Evolutionary conservation across 1,140 invertebrate species (phyloP).

Genomic region (Pseudoatta argentina): DNA sequence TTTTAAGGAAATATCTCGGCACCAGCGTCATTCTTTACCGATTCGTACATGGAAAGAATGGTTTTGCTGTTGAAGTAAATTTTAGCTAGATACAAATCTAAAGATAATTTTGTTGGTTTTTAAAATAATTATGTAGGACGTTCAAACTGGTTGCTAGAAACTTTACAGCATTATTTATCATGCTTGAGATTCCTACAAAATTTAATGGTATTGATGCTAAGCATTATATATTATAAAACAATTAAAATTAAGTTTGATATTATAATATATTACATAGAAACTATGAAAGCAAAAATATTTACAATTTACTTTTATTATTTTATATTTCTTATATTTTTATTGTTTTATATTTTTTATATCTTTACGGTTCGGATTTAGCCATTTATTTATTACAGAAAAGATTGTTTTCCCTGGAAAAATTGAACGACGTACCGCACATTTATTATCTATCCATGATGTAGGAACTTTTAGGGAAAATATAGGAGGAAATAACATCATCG

Average conservation of each 20-base stretch:
- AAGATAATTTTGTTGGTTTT: no score
- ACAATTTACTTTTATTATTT: neutral
- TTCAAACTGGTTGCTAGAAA: no score
- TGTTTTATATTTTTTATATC: neutral
- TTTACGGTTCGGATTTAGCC: no score
- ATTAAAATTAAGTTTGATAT: neutral
- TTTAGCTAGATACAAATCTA: neutral
- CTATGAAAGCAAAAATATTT: neutral
- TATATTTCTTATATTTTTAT: no score
- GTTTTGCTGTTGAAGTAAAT: neutral
- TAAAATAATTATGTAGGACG: no score
- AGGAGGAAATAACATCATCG: neutral
- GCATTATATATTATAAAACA: neutral
- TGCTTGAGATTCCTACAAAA: no score
- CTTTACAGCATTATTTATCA: no score
- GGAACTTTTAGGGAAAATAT: neutral
- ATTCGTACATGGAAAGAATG: neutral
- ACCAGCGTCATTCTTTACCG: neutral
- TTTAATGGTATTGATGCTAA: neutral
- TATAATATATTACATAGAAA: conserved; percentile 11
- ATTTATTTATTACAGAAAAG: conserved; percentile 4
- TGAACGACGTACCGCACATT: neutral
- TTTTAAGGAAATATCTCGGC: neutral
- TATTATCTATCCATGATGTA: neutral
- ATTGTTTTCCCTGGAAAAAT: neutral